phyloP scores from a whole-genome alignment of 2,888 invertebrate species.

The Salpingus planirostris region DNA sequence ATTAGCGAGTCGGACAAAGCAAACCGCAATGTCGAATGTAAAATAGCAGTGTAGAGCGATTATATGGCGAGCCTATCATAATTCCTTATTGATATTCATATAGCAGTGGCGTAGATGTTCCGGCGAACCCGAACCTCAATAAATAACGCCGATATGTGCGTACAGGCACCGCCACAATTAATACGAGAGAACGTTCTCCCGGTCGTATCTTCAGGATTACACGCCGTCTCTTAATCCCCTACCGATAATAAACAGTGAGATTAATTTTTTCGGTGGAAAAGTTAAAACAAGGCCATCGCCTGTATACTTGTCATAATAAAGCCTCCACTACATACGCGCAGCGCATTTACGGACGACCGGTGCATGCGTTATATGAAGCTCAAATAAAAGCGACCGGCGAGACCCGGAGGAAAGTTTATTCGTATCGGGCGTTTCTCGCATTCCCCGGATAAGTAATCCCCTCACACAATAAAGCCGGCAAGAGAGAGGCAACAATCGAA shows the following conservation, averaged over 20 bases:
- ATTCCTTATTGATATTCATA: slow-evolving; percentile 38
- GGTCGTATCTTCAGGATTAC: slow-evolving; percentile 12
- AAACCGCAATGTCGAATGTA: slow-evolving; percentile 29
- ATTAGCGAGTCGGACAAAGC: slow-evolving; percentile 36
- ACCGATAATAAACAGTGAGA: slow-evolving; percentile 8
- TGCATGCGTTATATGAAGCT: too few species aligned
- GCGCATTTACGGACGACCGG: too few species aligned
- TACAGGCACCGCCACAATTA: slow-evolving; percentile 12
- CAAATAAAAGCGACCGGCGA: too few species aligned
- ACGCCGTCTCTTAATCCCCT: slow-evolving; percentile 10
- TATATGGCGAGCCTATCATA: slow-evolving; percentile 35
- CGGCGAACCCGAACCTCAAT: slow-evolving; percentile 14
- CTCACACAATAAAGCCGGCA: too few species aligned
- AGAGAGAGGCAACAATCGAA: slow-evolving; percentile 5
- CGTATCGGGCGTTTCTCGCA: slow-evolving; percentile 5
- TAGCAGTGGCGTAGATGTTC: slow-evolving; percentile 36
- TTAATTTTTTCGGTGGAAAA: slow-evolving; percentile 15
- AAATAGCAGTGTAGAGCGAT: slow-evolving; percentile 34
- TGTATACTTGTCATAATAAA: slow-evolving; percentile 20
- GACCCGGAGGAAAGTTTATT: too few species aligned
- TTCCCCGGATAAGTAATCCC: slow-evolving; percentile 4
- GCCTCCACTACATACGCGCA: slow-evolving; percentile 8
- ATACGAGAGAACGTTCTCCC: slow-evolving; percentile 2
- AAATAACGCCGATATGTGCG: slow-evolving; percentile 11
- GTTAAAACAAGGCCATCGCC: slow-evolving; percentile 22